phyloP scores from a whole-genome alignment of 2,797 vertebrate genomes.

The Podarcis siculus region DNA sequence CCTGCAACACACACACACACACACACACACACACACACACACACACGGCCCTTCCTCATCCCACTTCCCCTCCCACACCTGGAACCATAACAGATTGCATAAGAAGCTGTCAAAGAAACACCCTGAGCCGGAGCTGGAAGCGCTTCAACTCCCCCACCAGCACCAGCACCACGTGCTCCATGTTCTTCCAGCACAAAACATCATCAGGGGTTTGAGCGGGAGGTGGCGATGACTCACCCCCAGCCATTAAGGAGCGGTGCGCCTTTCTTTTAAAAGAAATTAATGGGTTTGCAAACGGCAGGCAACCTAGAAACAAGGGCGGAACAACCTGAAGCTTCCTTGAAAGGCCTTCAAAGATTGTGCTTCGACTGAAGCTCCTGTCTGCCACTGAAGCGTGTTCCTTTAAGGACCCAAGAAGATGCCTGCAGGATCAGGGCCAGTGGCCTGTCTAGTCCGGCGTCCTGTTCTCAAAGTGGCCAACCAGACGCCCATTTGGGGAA shows the following conservation, averaged over 20 bases:
- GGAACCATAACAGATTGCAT: conserved; percentile 2
- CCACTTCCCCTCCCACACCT: conserved; percentile 15
- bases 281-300: not conserved
- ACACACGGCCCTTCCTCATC: not conserved
- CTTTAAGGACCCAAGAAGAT: not conserved
- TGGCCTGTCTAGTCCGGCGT: no score
- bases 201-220: conserved; percentile 4
- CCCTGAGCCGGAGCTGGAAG: not conserved
- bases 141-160: no score
- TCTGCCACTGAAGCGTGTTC: not conserved
- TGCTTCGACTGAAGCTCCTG: not conserved
- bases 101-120: not conserved
- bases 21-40: not conserved
- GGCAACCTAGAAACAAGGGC: not conserved
- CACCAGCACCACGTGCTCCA: no score
- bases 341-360: not conserved
- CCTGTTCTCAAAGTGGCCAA: no score
- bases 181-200: conserved; percentile 22
- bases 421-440: no score
- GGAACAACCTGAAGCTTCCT: not conserved
- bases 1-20: not conserved
- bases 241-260: not conserved
- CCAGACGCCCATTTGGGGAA: no score
- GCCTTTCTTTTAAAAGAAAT: not conserved
- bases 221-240: conserved; percentile 16